Base-by-base conservation (phyloP, 2,888 invertebrate genomes). In the Clitarchus hookeri region DNA sequence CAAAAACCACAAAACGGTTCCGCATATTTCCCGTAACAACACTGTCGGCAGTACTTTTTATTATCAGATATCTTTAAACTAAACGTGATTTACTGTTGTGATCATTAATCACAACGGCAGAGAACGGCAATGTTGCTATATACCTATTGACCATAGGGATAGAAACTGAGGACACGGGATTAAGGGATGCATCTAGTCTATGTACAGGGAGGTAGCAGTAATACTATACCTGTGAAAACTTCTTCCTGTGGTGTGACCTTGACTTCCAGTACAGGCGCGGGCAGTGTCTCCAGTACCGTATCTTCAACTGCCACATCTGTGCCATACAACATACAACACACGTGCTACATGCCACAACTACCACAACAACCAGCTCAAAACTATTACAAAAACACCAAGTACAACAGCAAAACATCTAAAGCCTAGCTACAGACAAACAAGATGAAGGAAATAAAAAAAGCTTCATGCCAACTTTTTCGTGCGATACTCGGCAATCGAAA, bases 191-290 rank as follows among this genome's bases (percentile, higher is more conserved):
- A 4, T 48, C 48, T 48, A 48, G 16, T 48, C 48, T 48, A 48
- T 8, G 4, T 4, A 48, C 48, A 48, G 48, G 6, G 48, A 48
- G 48, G 48, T 48, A 48, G 16, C 16, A 16, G 16, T 19, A 65
- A 53, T n/a, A 16, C n/a, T 65, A 9, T 65, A 65, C 65, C 65
- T 65, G 65, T 65, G n/a, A 65, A 65, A 65, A 65, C 65, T 65
- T 65, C 65, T 65, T 65, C 65, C 65, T 65, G 65, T 65, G 65
- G 65, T n/a, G 65, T 65, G 23, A 65, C 65, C 65, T 65, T 65
- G 65, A 23, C 65, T n/a, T 65, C 65, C 19, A 65, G n/a, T n/a
- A 65, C 65, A 65, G 65, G 65, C n/a, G 65, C 65, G n/a, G 65
- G 65, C 65, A 65, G n/a, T n/a, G 19, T 65, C 65, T 65, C 65